These are phyloP conservation scores for Deroptyus accipitrinus DNA, from an alignment of 2,113 vertebrate species.

Conservation along the genomic window DNA sequence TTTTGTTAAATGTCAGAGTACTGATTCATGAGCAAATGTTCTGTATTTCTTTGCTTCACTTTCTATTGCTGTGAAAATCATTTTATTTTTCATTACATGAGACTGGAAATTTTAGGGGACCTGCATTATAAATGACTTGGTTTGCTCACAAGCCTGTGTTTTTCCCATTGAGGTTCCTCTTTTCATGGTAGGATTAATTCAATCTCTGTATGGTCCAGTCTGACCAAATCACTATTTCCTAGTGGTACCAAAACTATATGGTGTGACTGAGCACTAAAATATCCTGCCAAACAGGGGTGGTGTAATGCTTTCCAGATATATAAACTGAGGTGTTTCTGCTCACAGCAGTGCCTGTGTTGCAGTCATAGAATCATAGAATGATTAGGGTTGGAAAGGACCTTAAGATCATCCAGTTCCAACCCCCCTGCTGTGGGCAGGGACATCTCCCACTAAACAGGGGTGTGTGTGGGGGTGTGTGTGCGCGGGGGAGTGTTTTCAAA, in stretches of 20 bases:
- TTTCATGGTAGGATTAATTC: not conserved
- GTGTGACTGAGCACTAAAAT: not conserved
- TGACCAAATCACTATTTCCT: not conserved
- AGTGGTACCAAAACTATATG: not conserved
- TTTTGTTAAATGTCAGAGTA: constrained; percentile 8
- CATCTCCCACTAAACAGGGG: no score
- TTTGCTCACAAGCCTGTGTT: not conserved
- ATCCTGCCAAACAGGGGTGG: not conserved
- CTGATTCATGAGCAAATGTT: not conserved
- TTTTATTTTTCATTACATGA: not conserved
- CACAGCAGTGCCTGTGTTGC: not conserved
- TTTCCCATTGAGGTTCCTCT: not conserved
- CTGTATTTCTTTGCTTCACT: not conserved
- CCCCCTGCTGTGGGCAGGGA: no score
- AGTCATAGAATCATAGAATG: no score
- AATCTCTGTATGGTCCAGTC: not conserved
- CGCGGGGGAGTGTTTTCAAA: not conserved
- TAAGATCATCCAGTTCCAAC: no score
- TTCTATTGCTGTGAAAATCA: not conserved
- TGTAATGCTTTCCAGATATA: not conserved
- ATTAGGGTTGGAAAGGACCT: no score
- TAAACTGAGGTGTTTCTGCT: not conserved
- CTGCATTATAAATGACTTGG: not conserved
- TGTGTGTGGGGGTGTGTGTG: no score
- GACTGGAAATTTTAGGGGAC: not conserved